These are phyloP conservation scores for Lymantria monacha DNA, from an alignment of 2,888 invertebrate species.

Conservation along the genomic window DNA sequence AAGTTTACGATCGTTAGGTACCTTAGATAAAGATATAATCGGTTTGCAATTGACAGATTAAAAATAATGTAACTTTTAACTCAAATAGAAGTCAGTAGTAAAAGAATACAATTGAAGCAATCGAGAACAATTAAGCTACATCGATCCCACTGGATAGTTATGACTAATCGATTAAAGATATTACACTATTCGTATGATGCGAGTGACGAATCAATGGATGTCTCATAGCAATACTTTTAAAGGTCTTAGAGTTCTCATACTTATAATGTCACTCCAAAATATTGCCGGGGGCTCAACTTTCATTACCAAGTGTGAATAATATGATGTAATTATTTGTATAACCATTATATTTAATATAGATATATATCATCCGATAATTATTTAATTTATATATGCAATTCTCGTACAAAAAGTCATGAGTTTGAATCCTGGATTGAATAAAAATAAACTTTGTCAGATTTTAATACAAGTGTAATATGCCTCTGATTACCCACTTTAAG, in stretches of 20 bases:
- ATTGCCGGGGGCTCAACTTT: conserved; percentile 48
- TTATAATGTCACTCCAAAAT: conserved; percentile 74
- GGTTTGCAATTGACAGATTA: conserved; percentile 8
- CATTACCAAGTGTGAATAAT: conserved; percentile 33
- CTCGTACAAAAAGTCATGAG: too few relatives aligned
- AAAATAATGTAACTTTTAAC: conserved; percentile 21
- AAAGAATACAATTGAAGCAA: conserved; percentile 23
- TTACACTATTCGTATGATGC: conserved; percentile 29
- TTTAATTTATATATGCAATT: too few relatives aligned
- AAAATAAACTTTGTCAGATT: too few relatives aligned
- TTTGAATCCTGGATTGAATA: too few relatives aligned
- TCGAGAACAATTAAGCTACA: conserved; percentile 30
- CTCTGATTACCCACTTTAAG: too few relatives aligned
- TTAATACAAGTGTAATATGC: too few relatives aligned
- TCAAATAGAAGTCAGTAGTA: conserved; percentile 15
- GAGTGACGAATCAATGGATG: conserved; percentile 53
- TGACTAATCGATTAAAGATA: conserved; percentile 40
- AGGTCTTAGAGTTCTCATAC: conserved; percentile 75
- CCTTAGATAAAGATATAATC: not conserved
- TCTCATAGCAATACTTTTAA: conserved; percentile 55
- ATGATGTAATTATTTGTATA: conserved; percentile 38
- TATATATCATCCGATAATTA: not conserved
- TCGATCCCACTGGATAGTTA: conserved; percentile 32
- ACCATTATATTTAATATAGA: not conserved
- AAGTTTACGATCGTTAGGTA: conserved; percentile 3